Evolutionary conservation across 2,113 vertebrate genomes (phyloP).

Genomic region (Rhinolophus ferrumequinum): DNA sequence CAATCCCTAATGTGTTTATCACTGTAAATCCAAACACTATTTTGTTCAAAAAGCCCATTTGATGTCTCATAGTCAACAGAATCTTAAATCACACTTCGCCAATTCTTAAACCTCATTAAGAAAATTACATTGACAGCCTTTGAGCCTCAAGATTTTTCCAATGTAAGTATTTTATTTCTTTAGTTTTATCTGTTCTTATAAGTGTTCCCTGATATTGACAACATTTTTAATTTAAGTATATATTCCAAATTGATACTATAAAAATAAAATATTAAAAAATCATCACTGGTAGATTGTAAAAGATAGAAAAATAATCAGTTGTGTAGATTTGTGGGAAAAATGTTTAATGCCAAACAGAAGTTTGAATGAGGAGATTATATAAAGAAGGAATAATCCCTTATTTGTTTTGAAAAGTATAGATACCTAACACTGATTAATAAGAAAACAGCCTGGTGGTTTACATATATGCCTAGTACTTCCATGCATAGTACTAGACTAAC

Average conservation of each 20-base stretch:
- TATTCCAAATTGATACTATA: not conserved
- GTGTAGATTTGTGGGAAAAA: not conserved
- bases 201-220: not conserved
- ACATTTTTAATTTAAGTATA: not conserved
- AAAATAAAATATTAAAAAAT: constrained; percentile 3
- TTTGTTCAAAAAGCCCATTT: not conserved
- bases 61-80: not conserved
- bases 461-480: not conserved
- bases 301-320: not conserved
- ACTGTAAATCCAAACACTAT: constrained; percentile 6
- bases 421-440: not conserved
- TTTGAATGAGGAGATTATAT: not conserved
- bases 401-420: not conserved
- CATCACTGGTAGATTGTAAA: not conserved
- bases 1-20: not conserved
- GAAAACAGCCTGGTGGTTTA: not conserved
- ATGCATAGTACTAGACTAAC: not conserved
- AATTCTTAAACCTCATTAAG: not conserved
- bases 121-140: not conserved
- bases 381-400: not conserved
- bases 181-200: not conserved
- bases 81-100: not conserved
- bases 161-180: not conserved
- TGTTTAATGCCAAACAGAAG: not conserved
- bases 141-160: not conserved